Evolutionary conservation across 2,113 vertebrate species (phyloP), one percentile per base, ranked within the genome.

Genomic region (Alethe castanea): DNA sequence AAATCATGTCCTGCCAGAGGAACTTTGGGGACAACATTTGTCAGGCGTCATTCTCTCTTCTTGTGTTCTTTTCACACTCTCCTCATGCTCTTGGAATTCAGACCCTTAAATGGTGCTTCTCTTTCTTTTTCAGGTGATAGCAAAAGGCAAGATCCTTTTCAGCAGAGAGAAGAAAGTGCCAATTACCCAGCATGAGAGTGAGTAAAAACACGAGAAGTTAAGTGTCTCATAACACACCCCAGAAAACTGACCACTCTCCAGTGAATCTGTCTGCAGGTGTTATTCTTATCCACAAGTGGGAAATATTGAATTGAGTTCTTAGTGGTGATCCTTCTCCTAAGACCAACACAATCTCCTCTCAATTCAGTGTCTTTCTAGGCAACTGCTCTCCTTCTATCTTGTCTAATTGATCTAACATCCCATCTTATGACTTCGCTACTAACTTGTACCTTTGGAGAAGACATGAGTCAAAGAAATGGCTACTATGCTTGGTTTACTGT

Each of bases 81-180:
- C 17, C 8, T 91, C 26, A 11, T 11, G 7, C 31, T 47, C 17
- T 61, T 19, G 9, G 67, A 70, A 70, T 47, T 86, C 60, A 36
- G n/a, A 14, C 14, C n/a, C 22, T 60, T 86, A 24, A 92, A 29
- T 47, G 26, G 14, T 1, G 4, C 42, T 79, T 92, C 31, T 95
- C 14, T 93, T 93, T 93, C 54, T 33, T 88, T 23, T 73, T 71
- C 78, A 94, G 87, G 72, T 94, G 33, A 76, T 94, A 94, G 54
- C 83, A 53, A 95, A 85, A 86, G 96, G 94, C 76, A 95, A 72
- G 81, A 96, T 97, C 73, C 81, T 95, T 84, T 92, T 9, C 70
- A 95, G 64, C 83, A 94, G 94, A 78, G 15, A 93, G 90, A 95
- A 96, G 45, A 45, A 72, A 38, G 83, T 97, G 60, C 78, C 85